These are phyloP conservation scores for Falco punctatus DNA, from an alignment of 2,113 vertebrate genomes.

Conservation along the genomic window DNA sequence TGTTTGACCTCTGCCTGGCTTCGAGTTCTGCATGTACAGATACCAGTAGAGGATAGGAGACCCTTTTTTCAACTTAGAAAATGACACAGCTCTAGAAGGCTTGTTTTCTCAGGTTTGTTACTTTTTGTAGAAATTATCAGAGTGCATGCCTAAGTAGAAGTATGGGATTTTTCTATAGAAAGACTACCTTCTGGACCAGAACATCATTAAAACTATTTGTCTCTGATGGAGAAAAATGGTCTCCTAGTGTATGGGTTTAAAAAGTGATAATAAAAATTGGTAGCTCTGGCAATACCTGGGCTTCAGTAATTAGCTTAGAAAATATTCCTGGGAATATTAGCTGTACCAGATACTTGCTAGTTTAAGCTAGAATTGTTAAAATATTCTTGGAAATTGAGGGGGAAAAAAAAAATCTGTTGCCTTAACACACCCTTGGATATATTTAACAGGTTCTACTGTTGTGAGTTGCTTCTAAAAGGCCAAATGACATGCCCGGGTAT, in stretches of 20 bases:
- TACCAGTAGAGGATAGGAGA: background rate
- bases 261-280: background rate
- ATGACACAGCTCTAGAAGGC: background rate
- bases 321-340: background rate
- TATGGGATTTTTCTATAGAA: background rate
- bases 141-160: background rate
- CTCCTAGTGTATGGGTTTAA: background rate
- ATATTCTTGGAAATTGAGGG: background rate
- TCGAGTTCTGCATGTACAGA: background rate
- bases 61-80: background rate
- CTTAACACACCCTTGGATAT: background rate
- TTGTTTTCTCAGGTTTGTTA: background rate
- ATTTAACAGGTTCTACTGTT: background rate
- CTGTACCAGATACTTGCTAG: background rate
- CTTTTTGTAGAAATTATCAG: background rate
- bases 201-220: background rate
- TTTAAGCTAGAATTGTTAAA: slow-evolving; percentile 4
- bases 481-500: background rate
- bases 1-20: background rate
- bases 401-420: background rate
- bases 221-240: background rate
- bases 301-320: background rate
- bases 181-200: background rate
- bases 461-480: background rate
- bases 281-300: background rate